A percentile compares a stretch with the other conserved stretches of the same genome.
phyloP scores from a whole-genome alignment of 1,140 invertebrate species.

The Drosophila truncata region DNA sequence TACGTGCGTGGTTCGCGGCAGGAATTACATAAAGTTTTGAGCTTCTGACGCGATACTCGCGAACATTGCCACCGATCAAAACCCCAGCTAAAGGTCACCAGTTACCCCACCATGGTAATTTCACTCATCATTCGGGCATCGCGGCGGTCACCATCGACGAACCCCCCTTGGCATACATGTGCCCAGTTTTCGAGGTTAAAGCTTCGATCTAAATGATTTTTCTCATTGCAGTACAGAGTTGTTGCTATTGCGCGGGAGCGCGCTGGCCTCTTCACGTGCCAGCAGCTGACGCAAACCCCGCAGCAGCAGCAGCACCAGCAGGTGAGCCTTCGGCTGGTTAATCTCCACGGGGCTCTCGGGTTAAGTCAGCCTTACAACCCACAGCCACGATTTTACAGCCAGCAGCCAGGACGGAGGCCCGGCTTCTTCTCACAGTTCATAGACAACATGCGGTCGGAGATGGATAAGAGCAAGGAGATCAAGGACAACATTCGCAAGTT shows the following conservation, averaged over 20 bases:
- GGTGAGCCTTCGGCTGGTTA: constrained; percentile 43
- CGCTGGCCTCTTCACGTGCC: constrained; percentile 63
- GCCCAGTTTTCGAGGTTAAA: constrained; percentile 68
- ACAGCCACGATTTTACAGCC: constrained; percentile 67
- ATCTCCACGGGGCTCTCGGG: background rate
- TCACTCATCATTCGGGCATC: constrained; percentile 34
- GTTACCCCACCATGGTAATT: constrained; percentile 67
- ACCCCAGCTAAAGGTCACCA: constrained; percentile 30
- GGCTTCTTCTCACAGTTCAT: constrained; percentile 95
- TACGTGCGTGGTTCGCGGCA: constrained; percentile 69
- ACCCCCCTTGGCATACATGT: constrained; percentile 43
- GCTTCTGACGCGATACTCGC: constrained; percentile 59
- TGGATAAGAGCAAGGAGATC: constrained; percentile 99
- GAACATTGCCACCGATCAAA: constrained; percentile 41
- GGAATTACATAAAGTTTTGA: constrained; percentile 78
- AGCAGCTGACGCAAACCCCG: constrained; percentile 60
- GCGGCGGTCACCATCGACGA: background rate
- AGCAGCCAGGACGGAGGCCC: constrained; percentile 82
- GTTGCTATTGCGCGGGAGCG: constrained; percentile 72
- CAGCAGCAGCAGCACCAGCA: constrained; percentile 67
- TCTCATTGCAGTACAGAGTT: constrained; percentile 74
- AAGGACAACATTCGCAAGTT: constrained; percentile 99
- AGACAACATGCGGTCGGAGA: constrained; percentile 97
- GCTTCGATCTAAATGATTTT: constrained; percentile 7
- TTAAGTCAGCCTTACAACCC: background rate